A percentile compares a stretch with the other conserved stretches of the same genome.
Conservation (phyloP, 2,113 vertebrate species). For the Genyomyrus donnyi region DNA sequence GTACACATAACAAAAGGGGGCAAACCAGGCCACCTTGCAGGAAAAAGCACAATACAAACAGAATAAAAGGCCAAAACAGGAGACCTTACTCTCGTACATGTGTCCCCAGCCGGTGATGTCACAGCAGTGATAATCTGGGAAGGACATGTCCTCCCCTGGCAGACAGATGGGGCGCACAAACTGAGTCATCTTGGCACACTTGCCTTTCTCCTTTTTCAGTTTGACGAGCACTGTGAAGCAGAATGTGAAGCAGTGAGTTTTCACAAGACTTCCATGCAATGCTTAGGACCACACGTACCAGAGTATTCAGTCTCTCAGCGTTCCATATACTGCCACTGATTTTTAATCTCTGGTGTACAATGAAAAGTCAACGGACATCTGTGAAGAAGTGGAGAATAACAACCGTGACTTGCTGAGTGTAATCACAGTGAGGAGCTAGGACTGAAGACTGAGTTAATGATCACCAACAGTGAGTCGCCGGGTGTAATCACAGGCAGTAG, state of each 20-base stretch:
- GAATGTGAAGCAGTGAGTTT: slow-evolving; percentile 7
- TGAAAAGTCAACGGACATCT: background rate
- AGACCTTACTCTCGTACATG: slow-evolving; percentile 71
- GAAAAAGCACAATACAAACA: background rate
- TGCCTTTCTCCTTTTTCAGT: slow-evolving; percentile 73
- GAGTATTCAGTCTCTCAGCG: background rate
- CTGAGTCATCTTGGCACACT: slow-evolving; percentile 69
- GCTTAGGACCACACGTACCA: background rate
- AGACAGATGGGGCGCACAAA: slow-evolving; percentile 86
- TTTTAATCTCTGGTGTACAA: background rate
- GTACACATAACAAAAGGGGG: background rate
- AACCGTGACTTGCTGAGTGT: background rate
- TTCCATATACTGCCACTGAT: background rate
- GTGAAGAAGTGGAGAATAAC: background rate
- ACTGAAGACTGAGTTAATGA: background rate
- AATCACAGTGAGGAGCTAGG: background rate
- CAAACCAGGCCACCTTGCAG: background rate
- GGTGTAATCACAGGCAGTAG: background rate
- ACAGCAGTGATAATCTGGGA: slow-evolving; percentile 68
- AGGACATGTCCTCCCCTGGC: slow-evolving; percentile 58
- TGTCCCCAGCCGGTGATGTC: slow-evolving; percentile 88
- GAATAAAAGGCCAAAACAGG: background rate
- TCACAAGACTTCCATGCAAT: background rate
- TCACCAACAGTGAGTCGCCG: background rate
- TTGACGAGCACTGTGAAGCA: slow-evolving; percentile 85